Base-by-base conservation (phyloP, 2,888 invertebrate species). In the Onthophagus sagittarius region DNA sequence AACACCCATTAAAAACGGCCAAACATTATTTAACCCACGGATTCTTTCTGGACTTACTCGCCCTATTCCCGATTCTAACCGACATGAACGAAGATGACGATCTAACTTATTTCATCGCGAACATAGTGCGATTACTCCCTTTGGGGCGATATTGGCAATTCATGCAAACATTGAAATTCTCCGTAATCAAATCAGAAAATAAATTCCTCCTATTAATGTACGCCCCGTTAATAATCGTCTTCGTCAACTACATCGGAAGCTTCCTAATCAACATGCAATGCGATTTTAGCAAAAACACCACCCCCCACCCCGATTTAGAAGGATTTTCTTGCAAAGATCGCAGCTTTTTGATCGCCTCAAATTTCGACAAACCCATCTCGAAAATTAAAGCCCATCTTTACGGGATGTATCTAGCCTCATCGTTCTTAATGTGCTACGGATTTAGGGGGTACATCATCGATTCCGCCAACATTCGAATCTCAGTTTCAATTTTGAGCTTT, bases 111-210 rank as follows among this genome's bases (percentile, higher is more conserved):
- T 72, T 71, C 13, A 15, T 72, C n/a, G 13, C 63, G 15, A 72
- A 74, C 13, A 9, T 67, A 1, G 72, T 64, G 33, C 63, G 62
- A 64, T 39, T 74, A 11, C 62, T 74, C 3, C 74, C 72, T 7
- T 31, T 74, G 67, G 72, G 72, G 7, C 33, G 74, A 70, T 74
- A 74, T 63, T 2, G 72, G 11, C 74, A 72, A 32, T 71, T 70
- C 7, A 39, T 72, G n/a, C n/a, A 71, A 32, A 15, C 62, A 23
- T 63, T 71, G 32, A 67, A 72, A 39, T 69, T 39, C 4, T 64
- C 69, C 5, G 53, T 71, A 23, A 65, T 72, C 32, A 72, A 70
- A 13, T 62, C 72, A 9, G 39, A 53, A 9, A 72, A 72, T 63
- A 74, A 71, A 62, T 64, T 62, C 15, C 63, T 62, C 15, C 62